Evolutionary conservation across 2,888 invertebrate genomes (phyloP).

Genomic region (Leptinotarsa tumamoca): DNA sequence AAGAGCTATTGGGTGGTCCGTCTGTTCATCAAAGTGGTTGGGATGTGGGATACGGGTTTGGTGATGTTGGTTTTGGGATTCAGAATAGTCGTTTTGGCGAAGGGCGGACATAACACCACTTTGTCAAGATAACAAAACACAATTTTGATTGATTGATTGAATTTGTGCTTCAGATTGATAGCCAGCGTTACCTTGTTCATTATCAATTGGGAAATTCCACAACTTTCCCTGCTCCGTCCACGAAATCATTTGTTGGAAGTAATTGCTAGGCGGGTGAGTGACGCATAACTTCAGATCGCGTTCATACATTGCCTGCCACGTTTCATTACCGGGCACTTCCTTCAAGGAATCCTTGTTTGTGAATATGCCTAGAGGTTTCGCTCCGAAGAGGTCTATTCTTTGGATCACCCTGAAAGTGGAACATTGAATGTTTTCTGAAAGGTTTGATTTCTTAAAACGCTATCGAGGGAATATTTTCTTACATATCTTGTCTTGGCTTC

Average conservation of each 20-base stretch:
- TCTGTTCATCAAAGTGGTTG: no score
- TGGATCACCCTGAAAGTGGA: constrained; percentile 43
- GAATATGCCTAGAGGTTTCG: constrained; percentile 76
- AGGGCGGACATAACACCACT: no score
- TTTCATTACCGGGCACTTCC: constrained; percentile 67
- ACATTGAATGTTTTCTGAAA: background rate
- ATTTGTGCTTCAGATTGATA: background rate
- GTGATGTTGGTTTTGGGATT: no score
- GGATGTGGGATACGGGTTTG: no score
- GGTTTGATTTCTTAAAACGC: background rate
- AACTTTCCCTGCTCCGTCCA: constrained; percentile 96
- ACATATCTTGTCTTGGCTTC: constrained; percentile 31
- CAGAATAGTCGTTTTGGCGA: no score
- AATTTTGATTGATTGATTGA: no score
- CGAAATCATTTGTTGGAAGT: constrained; percentile 91
- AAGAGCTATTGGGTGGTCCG: no score
- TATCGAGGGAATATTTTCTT: background rate
- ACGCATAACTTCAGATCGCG: constrained; percentile 77
- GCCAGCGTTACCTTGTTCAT: constrained; percentile 84
- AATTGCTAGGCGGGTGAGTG: constrained; percentile 84
- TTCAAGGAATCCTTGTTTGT: constrained; percentile 60
- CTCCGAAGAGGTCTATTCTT: constrained; percentile 74
- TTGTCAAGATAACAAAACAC: no score
- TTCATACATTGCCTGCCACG: constrained; percentile 77
- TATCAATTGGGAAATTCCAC: constrained; percentile 97